Evolutionary conservation across 2,113 vertebrate genomes (phyloP), one percentile per base, ranked within the genome.

Genomic region (Zapus hudsonius): DNA sequence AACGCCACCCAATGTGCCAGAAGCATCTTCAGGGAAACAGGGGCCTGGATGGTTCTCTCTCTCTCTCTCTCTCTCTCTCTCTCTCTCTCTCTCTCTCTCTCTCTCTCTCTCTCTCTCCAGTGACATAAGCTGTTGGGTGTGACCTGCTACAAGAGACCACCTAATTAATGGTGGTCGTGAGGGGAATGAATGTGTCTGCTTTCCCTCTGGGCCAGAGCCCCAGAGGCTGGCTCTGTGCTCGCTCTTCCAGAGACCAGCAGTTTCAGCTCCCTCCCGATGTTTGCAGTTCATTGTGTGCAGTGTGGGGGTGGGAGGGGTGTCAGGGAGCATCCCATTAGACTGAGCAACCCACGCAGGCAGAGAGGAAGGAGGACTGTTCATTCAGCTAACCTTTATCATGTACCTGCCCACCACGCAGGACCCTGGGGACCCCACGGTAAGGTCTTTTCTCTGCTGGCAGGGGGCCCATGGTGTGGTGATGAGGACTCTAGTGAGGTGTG

Each of bases 381-480:
- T 69, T 42, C 61, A 31, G 19, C 89, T 59, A 67, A 84, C n/a
- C 89, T 95, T 81, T 59, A 5, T 13, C 72, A 64, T 76, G 81
- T 74, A n/a, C 87, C 74, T 87, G 92, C 90, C 59, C 22, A 13
- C 72, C 12, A 1, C 42, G 17, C 91, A 91, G 94, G 64, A 61
- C 47, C 59, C 84, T n/a, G 87, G 87, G 66, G 93, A 91, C 44
- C 84, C 66, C 61, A 55, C 44, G 90, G 92, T 90, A 64, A 88
- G 79, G 87, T 70, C 79, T 57, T n/a, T 19, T 40, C 73, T 66
- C 75, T 36, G 16, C 23, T n/a, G 25, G 8, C 36, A 61, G 72
- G 23, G 25, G 29, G 20, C 78, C 29, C 79, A 31, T 33, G 6
- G 27, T 36, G 20, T 38, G 64, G 42, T 9, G 40, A 47, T 42